Evolutionary conservation across 2,888 invertebrate genomes (phyloP), one percentile per base, ranked within the genome.

Genomic region (Metacarcinus magister): DNA sequence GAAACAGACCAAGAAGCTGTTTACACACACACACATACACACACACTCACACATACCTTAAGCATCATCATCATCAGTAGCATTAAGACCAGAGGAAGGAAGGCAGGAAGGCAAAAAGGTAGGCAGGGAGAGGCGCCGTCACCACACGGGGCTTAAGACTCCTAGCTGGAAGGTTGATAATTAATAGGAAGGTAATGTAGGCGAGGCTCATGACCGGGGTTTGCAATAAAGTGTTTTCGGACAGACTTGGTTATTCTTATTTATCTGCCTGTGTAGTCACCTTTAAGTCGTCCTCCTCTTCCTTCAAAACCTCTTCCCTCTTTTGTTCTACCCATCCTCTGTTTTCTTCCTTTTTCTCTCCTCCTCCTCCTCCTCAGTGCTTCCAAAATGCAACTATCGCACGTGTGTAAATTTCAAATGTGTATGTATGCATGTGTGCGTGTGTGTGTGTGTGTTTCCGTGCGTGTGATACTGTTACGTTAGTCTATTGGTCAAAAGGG

Each of bases 221-320:
- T n/a, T 48, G 92, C 48, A 92, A 92, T 92, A 92, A 46, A 92
- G 32, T 28, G 54, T 92, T 54, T 46, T 54, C 32, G 46, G 54
- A 92, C 32, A 39, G 23, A 10, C 28, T 92, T 28, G n/a, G 19
- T 5, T 75, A 16, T 13, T 48, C 13, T 10, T 92, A 90, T 67
- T 67, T 16, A 67, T 67, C 67, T 5, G 4, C 67, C 67, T 67
- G 16, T 28, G 4, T 23, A 10, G 19, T 39, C 39, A 13, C 87
- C 19, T 16, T 39, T 39, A 1, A 39, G 7, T 87, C 87, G 16
- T 39, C n/a, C 39, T 87, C 39, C 39, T 87, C 87, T 87, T 87
- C 39, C 39, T n/a, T 16, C 87, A n/a, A 23, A 7, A 7, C 32
- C 39, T 28, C 32, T 87, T 92, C 46, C n/a, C 0, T 46, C 44